phyloP scores from a whole-genome alignment of 2,797 vertebrate genomes.

The Zonotrichia albicollis region DNA sequence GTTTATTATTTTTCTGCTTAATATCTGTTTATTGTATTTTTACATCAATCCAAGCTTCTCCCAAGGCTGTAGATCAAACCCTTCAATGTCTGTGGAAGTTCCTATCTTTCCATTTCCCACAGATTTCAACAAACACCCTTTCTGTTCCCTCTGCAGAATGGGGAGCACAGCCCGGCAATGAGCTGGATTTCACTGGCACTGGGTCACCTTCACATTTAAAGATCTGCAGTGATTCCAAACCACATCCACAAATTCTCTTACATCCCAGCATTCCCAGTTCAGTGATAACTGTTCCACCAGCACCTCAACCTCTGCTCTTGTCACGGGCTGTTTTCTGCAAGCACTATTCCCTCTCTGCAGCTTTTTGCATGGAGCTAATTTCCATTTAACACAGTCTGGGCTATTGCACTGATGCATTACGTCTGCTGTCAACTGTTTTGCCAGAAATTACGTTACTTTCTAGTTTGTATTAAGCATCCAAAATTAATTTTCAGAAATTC shows the following conservation, averaged over 20 bases:
- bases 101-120: not conserved
- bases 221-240: not conserved
- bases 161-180: not conserved
- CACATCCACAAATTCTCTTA: not conserved
- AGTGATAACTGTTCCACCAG: not conserved
- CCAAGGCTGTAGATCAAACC: not conserved
- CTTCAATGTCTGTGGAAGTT: not conserved
- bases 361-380: not conserved
- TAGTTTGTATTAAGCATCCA: not conserved
- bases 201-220: not conserved
- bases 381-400: not conserved
- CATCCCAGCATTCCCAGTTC: not conserved
- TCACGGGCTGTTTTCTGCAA: not conserved
- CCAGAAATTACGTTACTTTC: slow-evolving; percentile 29
- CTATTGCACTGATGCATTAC: not conserved
- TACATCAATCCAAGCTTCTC: not conserved
- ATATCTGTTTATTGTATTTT: not conserved
- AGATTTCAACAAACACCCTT: not conserved
- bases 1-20: not conserved
- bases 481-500: slow-evolving; percentile 15
- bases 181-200: not conserved
- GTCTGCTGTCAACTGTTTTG: not conserved
- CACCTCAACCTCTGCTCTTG: not conserved
- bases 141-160: not conserved
- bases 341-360: not conserved